phyloP scores from a whole-genome alignment of 2,888 invertebrate species.

The Spisula subtruncata region DNA sequence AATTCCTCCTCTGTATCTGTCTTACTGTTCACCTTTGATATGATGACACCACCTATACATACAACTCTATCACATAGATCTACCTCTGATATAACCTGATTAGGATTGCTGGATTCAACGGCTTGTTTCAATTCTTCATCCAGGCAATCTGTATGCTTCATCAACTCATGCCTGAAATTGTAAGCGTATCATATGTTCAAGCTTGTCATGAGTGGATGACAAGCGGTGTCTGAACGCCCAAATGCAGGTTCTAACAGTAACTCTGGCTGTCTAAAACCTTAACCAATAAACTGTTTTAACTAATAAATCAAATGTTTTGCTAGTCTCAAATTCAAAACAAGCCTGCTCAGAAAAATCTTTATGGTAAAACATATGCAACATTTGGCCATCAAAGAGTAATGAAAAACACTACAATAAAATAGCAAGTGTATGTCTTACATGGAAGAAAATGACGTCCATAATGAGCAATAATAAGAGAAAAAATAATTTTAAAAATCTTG shows the following conservation, averaged over 20 bases:
- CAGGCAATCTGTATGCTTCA: not conserved
- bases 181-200: not conserved
- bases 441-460: no score
- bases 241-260: no score
- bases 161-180: not conserved
- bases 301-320: not conserved
- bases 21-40: slow-evolving; percentile 31
- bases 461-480: no score
- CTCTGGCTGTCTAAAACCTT: no score
- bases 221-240: no score
- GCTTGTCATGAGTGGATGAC: no score
- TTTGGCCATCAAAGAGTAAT: no score
- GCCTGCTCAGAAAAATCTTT: not conserved
- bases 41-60: slow-evolving; percentile 66
- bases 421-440: no score
- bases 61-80: slow-evolving; percentile 71
- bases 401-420: no score
- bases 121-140: not conserved
- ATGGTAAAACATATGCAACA: no score
- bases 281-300: not conserved
- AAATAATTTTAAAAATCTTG: no score
- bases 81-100: slow-evolving; percentile 8
- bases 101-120: not conserved
- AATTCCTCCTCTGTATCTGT: not conserved
- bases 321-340: not conserved